Percentiles rank a stretch among this genome's conserved stretches.
phyloP scores from a whole-genome alignment of 2,888 invertebrate genomes.

The Sturmia bella region DNA sequence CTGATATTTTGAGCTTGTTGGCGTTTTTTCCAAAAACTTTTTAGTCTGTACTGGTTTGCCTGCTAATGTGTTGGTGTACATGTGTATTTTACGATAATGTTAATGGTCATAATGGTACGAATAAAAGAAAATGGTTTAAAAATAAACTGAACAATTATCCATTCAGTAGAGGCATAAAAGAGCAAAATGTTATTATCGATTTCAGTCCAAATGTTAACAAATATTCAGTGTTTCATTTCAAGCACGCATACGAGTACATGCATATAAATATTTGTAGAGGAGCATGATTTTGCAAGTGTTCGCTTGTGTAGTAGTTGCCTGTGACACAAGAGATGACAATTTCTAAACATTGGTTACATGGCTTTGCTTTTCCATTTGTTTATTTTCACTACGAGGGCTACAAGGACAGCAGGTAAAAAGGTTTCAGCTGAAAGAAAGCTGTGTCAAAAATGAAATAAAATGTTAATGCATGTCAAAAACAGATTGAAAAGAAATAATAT shows the following conservation, averaged over 20 bases:
- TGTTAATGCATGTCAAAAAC: too few relatives aligned
- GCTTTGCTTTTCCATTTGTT: constrained; percentile 4
- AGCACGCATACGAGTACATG: not conserved
- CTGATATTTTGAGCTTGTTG: too few relatives aligned
- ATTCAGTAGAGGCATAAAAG: constrained; percentile 11
- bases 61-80: not conserved
- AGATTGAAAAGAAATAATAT: too few relatives aligned
- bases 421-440: not conserved
- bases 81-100: constrained; percentile 33
- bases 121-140: constrained; percentile 44
- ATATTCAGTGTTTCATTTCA: constrained; percentile 4
- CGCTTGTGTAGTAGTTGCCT: not conserved
- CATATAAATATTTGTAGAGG: not conserved
- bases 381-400: not conserved
- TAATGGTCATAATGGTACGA: constrained; percentile 33
- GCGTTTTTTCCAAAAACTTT: not conserved
- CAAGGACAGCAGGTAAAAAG: not conserved
- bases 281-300: not conserved
- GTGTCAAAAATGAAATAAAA: too few relatives aligned
- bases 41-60: not conserved
- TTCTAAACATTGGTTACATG: constrained; percentile 18
- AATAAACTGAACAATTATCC: constrained; percentile 46
- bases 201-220: constrained; percentile 37
- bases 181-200: constrained; percentile 41
- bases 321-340: constrained; percentile 22